These are phyloP conservation scores for Lucilia sericata DNA, from an alignment of 1,140 invertebrate species.

Conservation along the genomic window DNA sequence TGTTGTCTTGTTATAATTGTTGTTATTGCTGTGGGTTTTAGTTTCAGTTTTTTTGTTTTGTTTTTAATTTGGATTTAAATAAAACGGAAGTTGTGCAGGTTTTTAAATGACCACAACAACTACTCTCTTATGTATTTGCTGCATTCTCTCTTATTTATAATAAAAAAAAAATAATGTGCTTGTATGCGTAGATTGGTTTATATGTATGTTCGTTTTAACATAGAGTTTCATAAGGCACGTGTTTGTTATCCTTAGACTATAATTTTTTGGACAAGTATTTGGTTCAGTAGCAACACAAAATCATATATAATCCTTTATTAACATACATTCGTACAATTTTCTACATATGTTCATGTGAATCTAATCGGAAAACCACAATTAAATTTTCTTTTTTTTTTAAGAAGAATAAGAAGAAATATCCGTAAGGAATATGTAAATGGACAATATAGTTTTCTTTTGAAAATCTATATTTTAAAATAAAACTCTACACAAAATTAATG, in stretches of 20 bases:
- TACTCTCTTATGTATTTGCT: not conserved
- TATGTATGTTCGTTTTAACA: not conserved
- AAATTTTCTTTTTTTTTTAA: not conserved
- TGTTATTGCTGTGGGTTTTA: not conserved
- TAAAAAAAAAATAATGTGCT: not conserved
- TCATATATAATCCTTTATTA: too few species aligned
- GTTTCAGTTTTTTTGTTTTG: not conserved
- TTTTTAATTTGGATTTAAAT: conserved; percentile 5
- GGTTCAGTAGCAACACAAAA: too few species aligned
- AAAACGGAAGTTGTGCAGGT: conserved; percentile 8
- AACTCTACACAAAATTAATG: too few species aligned
- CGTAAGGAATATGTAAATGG: too few species aligned
- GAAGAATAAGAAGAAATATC: too few species aligned
- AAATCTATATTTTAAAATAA: too few species aligned
- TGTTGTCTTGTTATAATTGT: not conserved
- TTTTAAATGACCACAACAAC: not conserved
- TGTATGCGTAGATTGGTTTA: not conserved
- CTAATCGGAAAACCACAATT: not conserved
- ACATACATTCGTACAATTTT: not conserved
- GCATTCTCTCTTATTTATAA: not conserved
- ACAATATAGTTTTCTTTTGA: too few species aligned
- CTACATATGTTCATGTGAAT: not conserved
- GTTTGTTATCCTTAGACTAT: not conserved
- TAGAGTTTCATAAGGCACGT: not conserved
- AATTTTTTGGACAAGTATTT: not conserved